These are phyloP conservation scores for Anguilla obscura DNA, from an alignment of 2,797 vertebrate species.

Conservation along the genomic window DNA sequence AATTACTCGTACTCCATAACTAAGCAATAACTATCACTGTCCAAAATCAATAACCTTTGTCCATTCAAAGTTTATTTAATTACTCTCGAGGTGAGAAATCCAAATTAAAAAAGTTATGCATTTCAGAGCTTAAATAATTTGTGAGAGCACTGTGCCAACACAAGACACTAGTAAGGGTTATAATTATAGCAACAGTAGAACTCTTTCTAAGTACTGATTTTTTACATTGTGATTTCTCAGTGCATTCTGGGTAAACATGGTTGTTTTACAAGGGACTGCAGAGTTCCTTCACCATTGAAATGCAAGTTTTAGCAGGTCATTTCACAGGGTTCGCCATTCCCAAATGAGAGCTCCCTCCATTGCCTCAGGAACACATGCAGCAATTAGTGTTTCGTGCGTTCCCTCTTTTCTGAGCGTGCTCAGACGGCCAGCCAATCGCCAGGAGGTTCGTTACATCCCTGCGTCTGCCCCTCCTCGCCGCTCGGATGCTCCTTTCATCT, in stretches of 20 bases:
- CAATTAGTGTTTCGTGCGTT: conserved; percentile 6
- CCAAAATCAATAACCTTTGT: neutral
- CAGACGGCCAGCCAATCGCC: neutral
- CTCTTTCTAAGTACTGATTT: neutral
- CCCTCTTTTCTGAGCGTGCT: neutral
- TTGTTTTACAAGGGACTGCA: neutral
- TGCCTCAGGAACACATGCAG: neutral
- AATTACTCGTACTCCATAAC: neutral
- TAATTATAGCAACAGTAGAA: too few species aligned
- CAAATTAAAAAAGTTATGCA: neutral
- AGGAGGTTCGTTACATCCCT: conserved; percentile 5
- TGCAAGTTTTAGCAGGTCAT: neutral
- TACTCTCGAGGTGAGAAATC: neutral
- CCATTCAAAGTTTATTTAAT: neutral
- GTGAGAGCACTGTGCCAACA: neutral
- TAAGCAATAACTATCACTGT: neutral
- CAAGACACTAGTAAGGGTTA: neutral
- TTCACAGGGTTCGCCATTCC: neutral
- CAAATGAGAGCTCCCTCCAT: neutral
- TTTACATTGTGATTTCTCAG: neutral
- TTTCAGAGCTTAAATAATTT: neutral
- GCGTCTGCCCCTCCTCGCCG: neutral
- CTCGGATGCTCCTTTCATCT: too few species aligned
- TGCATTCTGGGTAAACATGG: neutral
- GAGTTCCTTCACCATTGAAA: neutral